phyloP scores from a whole-genome alignment of 2,113 vertebrate species.

The Percopsis transmontana region DNA sequence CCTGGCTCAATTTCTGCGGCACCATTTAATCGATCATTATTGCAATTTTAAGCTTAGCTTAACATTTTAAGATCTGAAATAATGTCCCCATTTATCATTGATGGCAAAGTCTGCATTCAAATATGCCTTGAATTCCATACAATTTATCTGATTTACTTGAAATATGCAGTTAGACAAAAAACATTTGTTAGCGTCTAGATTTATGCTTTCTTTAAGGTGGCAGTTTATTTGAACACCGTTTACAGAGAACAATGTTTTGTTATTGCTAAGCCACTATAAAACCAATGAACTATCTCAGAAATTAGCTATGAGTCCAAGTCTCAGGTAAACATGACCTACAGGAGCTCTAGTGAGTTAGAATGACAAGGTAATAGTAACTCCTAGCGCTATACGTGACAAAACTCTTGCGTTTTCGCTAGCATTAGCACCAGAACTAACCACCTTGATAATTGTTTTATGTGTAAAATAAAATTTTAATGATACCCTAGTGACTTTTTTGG shows the following conservation, averaged over 20 bases:
- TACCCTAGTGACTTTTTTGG: no score
- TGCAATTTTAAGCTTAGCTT: constrained; percentile 16
- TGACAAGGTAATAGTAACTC: not conserved
- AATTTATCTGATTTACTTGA: not conserved
- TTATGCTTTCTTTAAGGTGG: no score
- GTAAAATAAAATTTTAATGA: no score
- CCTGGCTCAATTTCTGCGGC: constrained; percentile 8
- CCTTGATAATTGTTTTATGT: no score
- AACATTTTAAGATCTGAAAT: not conserved
- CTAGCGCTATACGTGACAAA: no score
- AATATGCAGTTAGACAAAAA: constrained; percentile 8
- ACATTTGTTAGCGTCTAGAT: not conserved
- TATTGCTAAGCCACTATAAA: not conserved
- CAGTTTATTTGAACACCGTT: no score
- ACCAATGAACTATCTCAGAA: constrained; percentile 31
- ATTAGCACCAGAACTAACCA: no score
- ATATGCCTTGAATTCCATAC: not conserved
- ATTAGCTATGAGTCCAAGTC: constrained; percentile 22
- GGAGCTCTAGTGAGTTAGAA: constrained; percentile 14
- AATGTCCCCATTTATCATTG: not conserved
- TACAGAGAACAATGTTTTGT: no score
- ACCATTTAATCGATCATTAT: not conserved
- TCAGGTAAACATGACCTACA: constrained; percentile 39
- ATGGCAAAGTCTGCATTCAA: no score
- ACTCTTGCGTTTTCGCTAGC: no score